These are phyloP conservation scores for Podarcis lilfordi DNA, from an alignment of 2,797 vertebrate genomes.

Conservation along the genomic window DNA sequence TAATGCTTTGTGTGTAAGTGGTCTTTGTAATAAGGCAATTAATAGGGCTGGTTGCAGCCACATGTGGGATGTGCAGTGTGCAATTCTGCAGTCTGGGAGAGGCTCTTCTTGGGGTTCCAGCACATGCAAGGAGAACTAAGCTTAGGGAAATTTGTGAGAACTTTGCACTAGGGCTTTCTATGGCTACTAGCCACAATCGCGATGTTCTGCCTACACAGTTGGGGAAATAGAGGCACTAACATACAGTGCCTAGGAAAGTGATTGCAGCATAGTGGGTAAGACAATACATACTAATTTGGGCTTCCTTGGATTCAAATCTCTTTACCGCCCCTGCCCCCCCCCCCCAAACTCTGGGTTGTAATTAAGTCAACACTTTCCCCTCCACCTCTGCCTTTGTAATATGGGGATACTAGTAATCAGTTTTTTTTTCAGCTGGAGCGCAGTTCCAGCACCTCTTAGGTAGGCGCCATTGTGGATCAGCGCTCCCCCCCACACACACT, in stretches of 20 bases:
- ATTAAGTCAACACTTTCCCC: no score
- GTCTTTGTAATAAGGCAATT: neutral
- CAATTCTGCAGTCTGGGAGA: conserved; percentile 39
- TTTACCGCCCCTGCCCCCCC: no score
- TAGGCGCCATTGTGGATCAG: no score
- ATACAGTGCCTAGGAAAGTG: neutral
- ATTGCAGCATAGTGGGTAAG: no score
- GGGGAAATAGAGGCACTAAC: neutral
- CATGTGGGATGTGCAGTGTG: neutral
- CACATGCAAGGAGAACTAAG: neutral
- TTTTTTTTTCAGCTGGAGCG: no score
- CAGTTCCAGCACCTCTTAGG: no score
- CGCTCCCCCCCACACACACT: no score
- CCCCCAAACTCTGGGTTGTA: no score
- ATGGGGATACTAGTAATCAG: neutral
- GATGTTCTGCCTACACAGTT: neutral
- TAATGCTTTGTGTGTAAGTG: neutral
- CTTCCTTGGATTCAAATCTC: neutral
- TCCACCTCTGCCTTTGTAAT: neutral
- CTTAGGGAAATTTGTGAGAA: no score
- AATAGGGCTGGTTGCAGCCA: fast-evolving
- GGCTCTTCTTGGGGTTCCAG: neutral
- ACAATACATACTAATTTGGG: neutral
- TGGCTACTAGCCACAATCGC: no score
- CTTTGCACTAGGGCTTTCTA: no score